These are phyloP conservation scores for Galeruca laticollis DNA, from an alignment of 2,888 invertebrate genomes.

Conservation along the genomic window DNA sequence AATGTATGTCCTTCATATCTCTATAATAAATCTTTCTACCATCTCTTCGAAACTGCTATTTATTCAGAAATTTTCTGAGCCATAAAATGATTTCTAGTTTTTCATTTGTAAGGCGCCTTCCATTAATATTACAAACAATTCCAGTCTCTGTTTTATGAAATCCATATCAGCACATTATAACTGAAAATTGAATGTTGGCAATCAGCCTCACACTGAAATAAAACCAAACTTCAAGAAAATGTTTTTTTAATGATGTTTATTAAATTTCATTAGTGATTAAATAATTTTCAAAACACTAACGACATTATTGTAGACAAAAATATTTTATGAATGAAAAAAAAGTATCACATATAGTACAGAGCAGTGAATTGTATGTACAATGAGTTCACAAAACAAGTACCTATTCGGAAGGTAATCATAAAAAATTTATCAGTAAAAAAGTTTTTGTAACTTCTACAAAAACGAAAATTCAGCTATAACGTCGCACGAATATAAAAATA, in stretches of 20 bases:
- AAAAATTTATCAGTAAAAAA: slow-evolving; percentile 45
- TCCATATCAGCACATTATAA: too few relatives aligned
- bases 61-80: too few relatives aligned
- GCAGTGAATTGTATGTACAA: slow-evolving; percentile 46
- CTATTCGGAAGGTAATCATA: slow-evolving; percentile 24
- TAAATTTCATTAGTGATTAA: slow-evolving; percentile 52
- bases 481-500: slow-evolving; percentile 48
- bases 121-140: too few relatives aligned
- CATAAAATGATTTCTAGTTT: too few relatives aligned
- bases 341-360: slow-evolving; percentile 60
- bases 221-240: slow-evolving; percentile 38
- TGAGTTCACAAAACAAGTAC: slow-evolving; percentile 22
- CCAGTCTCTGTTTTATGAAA: too few relatives aligned
- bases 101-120: too few relatives aligned
- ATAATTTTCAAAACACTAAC: slow-evolving; percentile 55
- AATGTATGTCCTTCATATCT: too few relatives aligned
- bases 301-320: slow-evolving; percentile 53
- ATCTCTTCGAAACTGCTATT: too few relatives aligned
- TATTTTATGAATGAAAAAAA: slow-evolving; percentile 54
- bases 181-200: not conserved
- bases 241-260: slow-evolving; percentile 49
- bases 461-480: slow-evolving; percentile 39
- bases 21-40: too few relatives aligned
- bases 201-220: not conserved
- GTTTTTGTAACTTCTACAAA: slow-evolving; percentile 39